Percentiles rank a stretch among this genome's conserved stretches.
These are phyloP conservation scores for Delphinus delphis DNA, from an alignment of 2,113 vertebrate species.

Conservation along the genomic window DNA sequence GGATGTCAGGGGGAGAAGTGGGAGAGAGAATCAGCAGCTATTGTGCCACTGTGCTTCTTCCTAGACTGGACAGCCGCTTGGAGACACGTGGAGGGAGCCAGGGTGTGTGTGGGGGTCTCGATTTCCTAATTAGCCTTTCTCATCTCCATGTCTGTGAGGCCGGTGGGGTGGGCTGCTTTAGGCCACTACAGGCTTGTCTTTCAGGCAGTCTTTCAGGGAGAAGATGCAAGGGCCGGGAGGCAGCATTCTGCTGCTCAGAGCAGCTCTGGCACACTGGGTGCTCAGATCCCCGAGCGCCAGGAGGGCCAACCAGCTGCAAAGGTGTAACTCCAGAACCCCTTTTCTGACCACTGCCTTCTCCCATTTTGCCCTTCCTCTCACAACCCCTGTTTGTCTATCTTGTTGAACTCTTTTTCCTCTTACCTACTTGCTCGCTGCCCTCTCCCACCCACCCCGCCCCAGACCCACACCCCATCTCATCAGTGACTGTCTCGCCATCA, in stretches of 20 bases:
- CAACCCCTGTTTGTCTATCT: neutral
- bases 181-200: neutral
- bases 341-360: neutral
- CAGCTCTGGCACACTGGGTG: too few relatives aligned
- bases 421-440: neutral
- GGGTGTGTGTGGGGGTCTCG: rapidly evolving
- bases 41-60: neutral
- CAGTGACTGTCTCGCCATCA: neutral
- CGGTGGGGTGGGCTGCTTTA: neutral
- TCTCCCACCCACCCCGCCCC: rapidly evolving
- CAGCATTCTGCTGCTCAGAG: neutral
- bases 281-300: neutral
- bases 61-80: neutral
- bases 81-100: neutral
- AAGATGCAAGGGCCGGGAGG: neutral
- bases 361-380: neutral
- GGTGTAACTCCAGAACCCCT: neutral
- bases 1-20: neutral
- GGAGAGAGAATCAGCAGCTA: neutral
- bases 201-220: neutral
- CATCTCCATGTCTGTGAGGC: neutral
- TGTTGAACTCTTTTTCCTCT: neutral
- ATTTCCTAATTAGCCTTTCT: neutral
- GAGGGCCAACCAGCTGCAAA: neutral
- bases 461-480: neutral